phyloP scores from a whole-genome alignment of 2,888 invertebrate genomes.

The Tryphoninae sp. region DNA sequence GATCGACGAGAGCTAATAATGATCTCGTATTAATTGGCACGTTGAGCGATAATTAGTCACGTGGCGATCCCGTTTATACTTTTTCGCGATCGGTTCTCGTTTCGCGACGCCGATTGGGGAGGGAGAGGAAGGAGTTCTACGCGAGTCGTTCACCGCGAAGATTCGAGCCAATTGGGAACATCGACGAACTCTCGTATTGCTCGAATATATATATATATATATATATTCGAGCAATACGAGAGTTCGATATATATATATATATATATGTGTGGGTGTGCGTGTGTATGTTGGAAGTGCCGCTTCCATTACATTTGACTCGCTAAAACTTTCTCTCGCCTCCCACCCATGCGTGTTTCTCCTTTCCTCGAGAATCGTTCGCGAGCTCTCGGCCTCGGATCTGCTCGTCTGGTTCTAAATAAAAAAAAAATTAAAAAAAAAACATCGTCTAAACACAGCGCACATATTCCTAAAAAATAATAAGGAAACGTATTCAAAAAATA shows the following conservation, averaged over 20 bases:
- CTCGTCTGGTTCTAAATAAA: background rate
- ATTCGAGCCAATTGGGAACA: constrained; percentile 26
- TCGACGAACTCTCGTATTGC: background rate
- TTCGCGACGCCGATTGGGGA: too few species aligned
- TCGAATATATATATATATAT: background rate
- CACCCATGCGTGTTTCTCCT: constrained; percentile 44
- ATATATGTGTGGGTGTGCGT: too few species aligned
- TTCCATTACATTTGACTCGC: constrained; percentile 54
- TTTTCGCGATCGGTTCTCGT: background rate
- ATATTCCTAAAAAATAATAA: background rate
- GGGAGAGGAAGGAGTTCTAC: background rate
- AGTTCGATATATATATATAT: background rate
- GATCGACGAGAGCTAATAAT: background rate
- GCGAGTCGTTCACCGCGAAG: background rate
- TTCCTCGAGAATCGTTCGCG: constrained; percentile 29
- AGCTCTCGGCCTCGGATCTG: constrained; percentile 25
- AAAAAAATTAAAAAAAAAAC: background rate
- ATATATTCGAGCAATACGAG: too few species aligned
- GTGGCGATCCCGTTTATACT: background rate
- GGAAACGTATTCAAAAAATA: background rate
- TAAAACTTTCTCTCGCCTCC: constrained; percentile 63
- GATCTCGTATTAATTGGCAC: background rate
- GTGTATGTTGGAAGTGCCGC: constrained; percentile 40
- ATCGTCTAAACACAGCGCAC: background rate
- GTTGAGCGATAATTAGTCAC: background rate